Evolutionary conservation across 2,888 invertebrate genomes (phyloP), one percentile per base, ranked within the genome.

Genomic region (Melanotus villosus): DNA sequence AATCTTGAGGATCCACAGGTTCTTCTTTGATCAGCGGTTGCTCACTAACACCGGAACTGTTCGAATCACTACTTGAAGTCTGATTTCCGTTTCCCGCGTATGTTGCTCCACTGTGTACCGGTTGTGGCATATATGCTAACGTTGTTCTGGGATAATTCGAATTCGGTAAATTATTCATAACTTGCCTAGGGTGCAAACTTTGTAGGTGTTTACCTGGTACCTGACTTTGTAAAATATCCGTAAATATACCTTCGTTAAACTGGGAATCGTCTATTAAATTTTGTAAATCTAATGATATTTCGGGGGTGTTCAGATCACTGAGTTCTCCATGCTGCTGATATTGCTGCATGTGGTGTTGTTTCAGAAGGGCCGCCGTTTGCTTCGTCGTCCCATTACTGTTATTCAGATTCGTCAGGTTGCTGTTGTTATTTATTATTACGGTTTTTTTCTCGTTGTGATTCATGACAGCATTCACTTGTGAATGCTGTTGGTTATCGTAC

Each of bases 261-360:
- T 95, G 95, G 26, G 89, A 87, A 84, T 96, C 96, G 86, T 96
- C 96, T 81, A 97, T 96, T 79, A 97, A 89, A 84, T 95, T 93
- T 82, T 97, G 96, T 75, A 97, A 87, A 82, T 97, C 97, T 81
- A 97, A 88, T 74, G 95, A 95, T 83, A 97, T 95, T 86, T 97
- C 97, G 76, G 96, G 95, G 67, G 94, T 93, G 84, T 95, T 96
- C 80, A 97, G 89, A 84, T 96, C 96, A 82, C 94, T 93, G 71
- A 96, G 86, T 81, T 96, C 95, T 43, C 88, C 89, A 68, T 88
- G 88, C 19, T 93, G 93, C 71, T 92, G 90, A 84, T 92, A 93
- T 76, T 90, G 90, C 68, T 93, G 89, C 78, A 91, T 87, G 79
- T 93, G 87, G 79, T 89, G 90, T 77, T 92, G 91, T 73, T 91